Evolutionary conservation across 1,140 invertebrate species (phyloP).

Genomic region (Dinoponera quadriceps): DNA sequence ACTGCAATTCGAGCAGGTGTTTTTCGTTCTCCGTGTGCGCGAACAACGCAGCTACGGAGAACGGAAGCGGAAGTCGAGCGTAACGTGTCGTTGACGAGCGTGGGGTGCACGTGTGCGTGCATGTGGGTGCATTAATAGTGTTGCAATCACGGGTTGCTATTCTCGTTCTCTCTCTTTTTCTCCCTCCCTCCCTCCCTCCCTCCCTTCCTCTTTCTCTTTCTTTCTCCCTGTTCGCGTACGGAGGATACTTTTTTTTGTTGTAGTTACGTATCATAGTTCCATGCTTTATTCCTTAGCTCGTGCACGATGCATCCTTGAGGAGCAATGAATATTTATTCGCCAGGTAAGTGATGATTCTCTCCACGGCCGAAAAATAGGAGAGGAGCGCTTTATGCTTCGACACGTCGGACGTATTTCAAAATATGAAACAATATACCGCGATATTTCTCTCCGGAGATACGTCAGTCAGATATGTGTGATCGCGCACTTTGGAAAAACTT

Average conservation of each 20-base stretch:
- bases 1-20: conserved; percentile 61
- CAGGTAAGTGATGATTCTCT: conserved; percentile 64
- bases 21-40: conserved; percentile 8
- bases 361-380: not conserved
- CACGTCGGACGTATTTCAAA: not conserved
- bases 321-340: conserved; percentile 50
- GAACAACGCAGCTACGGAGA: conserved; percentile 13
- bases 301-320: conserved; percentile 17
- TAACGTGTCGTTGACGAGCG: conserved; percentile 53
- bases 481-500: no score
- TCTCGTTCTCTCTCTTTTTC: not conserved
- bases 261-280: conserved; percentile 41
- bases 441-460: no score
- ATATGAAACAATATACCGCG: not conserved
- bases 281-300: conserved; percentile 48
- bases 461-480: no score
- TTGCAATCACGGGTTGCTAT: not conserved
- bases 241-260: not conserved
- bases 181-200: not conserved
- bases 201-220: not conserved
- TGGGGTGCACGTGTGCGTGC: not conserved
- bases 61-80: conserved; percentile 69
- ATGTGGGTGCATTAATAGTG: conserved; percentile 1
- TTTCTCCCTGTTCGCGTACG: not conserved
- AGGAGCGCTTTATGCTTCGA: no score